Conservation (phyloP, 2,113 vertebrate genomes). For the Ptychochromis oligacanthus region DNA sequence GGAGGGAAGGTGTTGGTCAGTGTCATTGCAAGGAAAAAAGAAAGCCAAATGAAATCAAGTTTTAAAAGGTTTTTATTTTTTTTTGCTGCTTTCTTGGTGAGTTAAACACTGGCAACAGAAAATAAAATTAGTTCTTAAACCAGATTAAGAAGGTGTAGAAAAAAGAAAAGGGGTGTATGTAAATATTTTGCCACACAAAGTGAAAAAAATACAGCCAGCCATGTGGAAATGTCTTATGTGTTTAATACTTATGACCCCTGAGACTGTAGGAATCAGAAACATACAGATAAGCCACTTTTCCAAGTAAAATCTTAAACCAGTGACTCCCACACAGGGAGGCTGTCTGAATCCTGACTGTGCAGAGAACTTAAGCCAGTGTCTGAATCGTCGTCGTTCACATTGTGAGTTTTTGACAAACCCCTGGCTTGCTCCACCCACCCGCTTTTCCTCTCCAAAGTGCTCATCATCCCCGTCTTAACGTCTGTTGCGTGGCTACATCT, state of each 20-base stretch:
- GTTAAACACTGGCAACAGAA: neutral
- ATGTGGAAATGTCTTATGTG: no score
- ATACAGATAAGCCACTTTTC: neutral
- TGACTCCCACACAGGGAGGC: conserved; percentile 87
- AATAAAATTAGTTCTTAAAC: neutral
- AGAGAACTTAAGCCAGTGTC: conserved; percentile 96
- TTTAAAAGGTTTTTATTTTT: neutral
- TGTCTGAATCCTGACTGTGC: conserved; percentile 97
- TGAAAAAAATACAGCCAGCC: no score
- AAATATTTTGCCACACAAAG: no score
- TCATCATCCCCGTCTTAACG: conserved; percentile 40
- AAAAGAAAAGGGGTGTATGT: neutral
- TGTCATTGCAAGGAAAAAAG: neutral
- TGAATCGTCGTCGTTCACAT: conserved; percentile 90
- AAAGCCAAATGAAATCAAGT: neutral
- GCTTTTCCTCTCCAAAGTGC: conserved; percentile 44
- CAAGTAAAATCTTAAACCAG: conserved; percentile 81
- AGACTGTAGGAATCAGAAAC: neutral
- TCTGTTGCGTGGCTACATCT: conserved; percentile 4
- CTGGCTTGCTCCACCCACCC: conserved; percentile 87
- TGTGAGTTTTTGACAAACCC: conserved; percentile 81
- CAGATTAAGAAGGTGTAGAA: neutral
- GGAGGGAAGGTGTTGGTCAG: no score
- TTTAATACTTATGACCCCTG: conserved; percentile 18
- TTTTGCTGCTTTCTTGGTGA: neutral